These are phyloP conservation scores for Microctenopoma lineatum DNA, from an alignment of 2,797 vertebrate species.

Conservation along the genomic window DNA sequence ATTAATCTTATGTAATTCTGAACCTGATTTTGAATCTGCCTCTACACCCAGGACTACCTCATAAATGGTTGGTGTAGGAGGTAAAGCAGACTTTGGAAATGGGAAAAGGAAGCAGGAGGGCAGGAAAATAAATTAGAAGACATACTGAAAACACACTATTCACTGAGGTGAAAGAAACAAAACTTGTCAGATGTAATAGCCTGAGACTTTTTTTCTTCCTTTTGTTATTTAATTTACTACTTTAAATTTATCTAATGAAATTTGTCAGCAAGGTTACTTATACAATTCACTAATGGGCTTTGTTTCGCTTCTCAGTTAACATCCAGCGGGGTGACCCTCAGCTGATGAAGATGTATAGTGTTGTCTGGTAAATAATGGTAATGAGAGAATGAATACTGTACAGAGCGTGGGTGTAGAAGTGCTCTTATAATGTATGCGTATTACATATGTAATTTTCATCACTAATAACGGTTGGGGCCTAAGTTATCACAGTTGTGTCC, in stretches of 20 bases:
- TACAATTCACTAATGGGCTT: slow-evolving; percentile 50
- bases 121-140: slow-evolving; percentile 45
- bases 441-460: slow-evolving; percentile 40
- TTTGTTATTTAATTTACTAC: slow-evolving; percentile 56
- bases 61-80: slow-evolving; percentile 12
- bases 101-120: slow-evolving; percentile 37
- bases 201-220: not conserved
- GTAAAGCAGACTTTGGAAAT: slow-evolving; percentile 33
- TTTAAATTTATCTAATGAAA: slow-evolving; percentile 54
- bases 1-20: slow-evolving; percentile 50
- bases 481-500: slow-evolving; percentile 6
- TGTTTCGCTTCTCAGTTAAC: slow-evolving; percentile 63
- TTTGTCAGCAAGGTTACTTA: slow-evolving; percentile 64
- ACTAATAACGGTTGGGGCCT: slow-evolving; percentile 18
- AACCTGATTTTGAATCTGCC: slow-evolving; percentile 25
- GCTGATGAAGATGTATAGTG: slow-evolving; percentile 72
- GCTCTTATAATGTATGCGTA: slow-evolving; percentile 3
- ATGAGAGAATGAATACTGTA: slow-evolving; percentile 39
- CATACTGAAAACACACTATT: slow-evolving; percentile 42
- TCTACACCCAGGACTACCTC: slow-evolving; percentile 7
- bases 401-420: not conserved
- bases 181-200: slow-evolving; percentile 43
- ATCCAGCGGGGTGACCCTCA: slow-evolving; percentile 59
- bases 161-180: slow-evolving; percentile 31
- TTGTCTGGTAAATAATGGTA: slow-evolving; percentile 66